Base-by-base conservation (phyloP, 2,888 invertebrate genomes). In the Acanthococcus lagerstroemiae region DNA sequence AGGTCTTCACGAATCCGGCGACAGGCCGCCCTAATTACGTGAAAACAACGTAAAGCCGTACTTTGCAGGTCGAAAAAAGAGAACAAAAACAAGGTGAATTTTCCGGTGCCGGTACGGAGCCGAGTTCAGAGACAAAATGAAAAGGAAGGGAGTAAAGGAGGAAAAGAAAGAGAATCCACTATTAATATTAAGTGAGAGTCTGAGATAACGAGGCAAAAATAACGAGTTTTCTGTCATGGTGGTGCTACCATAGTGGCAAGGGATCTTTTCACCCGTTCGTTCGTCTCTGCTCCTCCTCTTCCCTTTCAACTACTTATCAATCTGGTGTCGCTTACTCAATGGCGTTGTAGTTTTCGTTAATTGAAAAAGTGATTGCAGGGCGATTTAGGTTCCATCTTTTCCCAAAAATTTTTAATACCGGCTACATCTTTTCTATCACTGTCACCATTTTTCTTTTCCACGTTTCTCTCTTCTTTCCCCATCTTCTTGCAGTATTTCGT, bases 171-270 rank as follows among this genome's bases (percentile, higher is more conserved):
- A 61, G 61, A 61, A 30, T 50, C 61, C 50, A 52, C 61, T 61
- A 61, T 61, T 61, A 61, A 61, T 61, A 61, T 61, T 61, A 61
- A 61, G 61, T 61, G 61, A 61, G 61, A 61, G 52, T 61, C 52
- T 27, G 30, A 61, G 61, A 61, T 61, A 61, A 61, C 61, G 61
- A 61, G 61, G 61, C 61, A 61, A 61, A 61, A 61, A 61, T 61
- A 61, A 61, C 61, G 61, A 61, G 61, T 61, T 61, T 61, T 61
- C 52, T 61, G 61, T 61, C 52, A 61, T 52, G 61, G 61, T 61
- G 61, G 50, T 52, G 61, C 61, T 54, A 61, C 61, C 61, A 61
- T 61, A 61, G 61, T 61, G 52, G 52, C 52, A 61, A 61, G 61
- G 61, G 61, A 61, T 61, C 52, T 44, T 45, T 60, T 48, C 27